Conservation (phyloP, 1,140 invertebrate genomes). For the Uloborus diversus region DNA sequence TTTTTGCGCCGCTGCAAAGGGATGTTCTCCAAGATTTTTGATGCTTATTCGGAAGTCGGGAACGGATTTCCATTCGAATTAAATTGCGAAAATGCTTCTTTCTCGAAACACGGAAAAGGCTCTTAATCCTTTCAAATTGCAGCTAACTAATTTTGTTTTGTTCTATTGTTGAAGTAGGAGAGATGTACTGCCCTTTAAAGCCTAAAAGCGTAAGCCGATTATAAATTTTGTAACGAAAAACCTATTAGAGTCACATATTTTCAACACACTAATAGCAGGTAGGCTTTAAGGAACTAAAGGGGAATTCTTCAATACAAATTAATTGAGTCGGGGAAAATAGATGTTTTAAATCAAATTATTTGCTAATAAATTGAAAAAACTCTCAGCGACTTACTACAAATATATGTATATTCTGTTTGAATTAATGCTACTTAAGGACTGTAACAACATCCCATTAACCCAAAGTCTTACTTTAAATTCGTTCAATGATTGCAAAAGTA, state of each 20-base stretch:
- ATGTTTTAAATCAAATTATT: no score
- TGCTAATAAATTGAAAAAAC: no score
- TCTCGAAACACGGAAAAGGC: neutral
- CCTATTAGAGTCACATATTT: neutral
- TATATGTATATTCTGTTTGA: no score
- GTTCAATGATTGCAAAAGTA: no score
- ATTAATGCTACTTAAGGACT: no score
- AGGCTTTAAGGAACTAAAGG: no score
- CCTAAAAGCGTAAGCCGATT: neutral
- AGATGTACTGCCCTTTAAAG: neutral
- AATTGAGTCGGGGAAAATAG: no score
- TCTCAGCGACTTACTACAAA: no score
- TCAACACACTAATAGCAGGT: no score
- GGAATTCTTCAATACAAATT: no score
- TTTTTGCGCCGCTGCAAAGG: constrained; percentile 34
- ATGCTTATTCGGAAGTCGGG: neutral
- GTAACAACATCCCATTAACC: no score
- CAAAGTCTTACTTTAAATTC: no score
- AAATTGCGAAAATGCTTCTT: neutral
- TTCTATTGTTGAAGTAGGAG: neutral
- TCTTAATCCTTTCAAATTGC: neutral
- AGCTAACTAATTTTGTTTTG: neutral
- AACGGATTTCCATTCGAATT: neutral
- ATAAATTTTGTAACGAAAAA: neutral
- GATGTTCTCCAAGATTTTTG: constrained; percentile 15